These are phyloP conservation scores for Xestobium rufovillosum DNA, from an alignment of 2,888 invertebrate species.

Conservation along the genomic window DNA sequence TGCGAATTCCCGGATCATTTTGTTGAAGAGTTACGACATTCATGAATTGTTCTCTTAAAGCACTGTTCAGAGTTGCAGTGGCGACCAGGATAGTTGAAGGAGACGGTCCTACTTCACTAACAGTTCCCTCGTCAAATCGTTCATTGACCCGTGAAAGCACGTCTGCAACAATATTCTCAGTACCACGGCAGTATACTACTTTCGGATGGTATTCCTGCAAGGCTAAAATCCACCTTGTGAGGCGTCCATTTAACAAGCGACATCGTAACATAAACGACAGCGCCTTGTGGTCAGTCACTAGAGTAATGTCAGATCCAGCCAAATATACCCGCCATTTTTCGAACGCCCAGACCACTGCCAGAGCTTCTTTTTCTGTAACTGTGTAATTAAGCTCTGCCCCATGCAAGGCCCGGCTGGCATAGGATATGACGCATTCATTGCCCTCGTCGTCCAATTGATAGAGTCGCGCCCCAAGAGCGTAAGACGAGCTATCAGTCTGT, in stretches of 20 bases:
- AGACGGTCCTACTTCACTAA: too few species aligned
- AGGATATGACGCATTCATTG: background rate
- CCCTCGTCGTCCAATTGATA: slow-evolving; percentile 3
- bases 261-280: background rate
- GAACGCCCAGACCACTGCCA: background rate
- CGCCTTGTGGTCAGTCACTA: background rate
- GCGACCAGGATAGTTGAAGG: too few species aligned
- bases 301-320: background rate
- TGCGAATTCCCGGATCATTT: too few species aligned
- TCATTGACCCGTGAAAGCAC: background rate
- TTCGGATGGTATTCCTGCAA: background rate
- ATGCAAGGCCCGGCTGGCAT: background rate
- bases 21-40: too few species aligned
- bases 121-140: background rate
- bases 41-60: too few species aligned
- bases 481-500: slow-evolving; percentile 3
- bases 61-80: too few species aligned
- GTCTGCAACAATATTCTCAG: slow-evolving; percentile 1
- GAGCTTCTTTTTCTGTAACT: background rate
- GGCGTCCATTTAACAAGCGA: slow-evolving; percentile 1
- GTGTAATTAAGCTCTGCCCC: background rate
- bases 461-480: background rate
- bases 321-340: background rate
- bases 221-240: slow-evolving; percentile 2
- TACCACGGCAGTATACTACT: background rate